Base-by-base conservation (phyloP, 2,113 vertebrate genomes). In the Vidua chalybeata region DNA sequence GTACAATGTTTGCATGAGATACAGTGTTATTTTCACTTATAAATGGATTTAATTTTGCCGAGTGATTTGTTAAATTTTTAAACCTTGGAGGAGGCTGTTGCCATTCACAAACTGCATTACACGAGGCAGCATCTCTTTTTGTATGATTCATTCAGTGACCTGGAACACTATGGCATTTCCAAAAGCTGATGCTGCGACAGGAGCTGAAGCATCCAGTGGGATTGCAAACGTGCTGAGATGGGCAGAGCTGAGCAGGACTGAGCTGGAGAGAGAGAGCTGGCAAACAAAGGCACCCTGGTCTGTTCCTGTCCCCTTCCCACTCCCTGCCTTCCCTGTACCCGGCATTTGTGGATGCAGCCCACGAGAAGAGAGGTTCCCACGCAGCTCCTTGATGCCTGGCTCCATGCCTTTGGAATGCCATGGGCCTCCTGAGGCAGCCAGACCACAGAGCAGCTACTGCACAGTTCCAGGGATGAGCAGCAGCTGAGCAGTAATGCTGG, bases 11-110 rank as follows among this genome's bases (percentile, higher is more conserved):
- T 91, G 56, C 66, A 35, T 91, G 80, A 58, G 13, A 46, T 45
- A 35, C 15, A 66, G 46, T 5, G 4, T 18, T 62, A 39, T 74
- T 59, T 74, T 87, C 35, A 48, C 21, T 87, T 54, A 80, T 51
- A 90, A 93, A 87, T 28, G 13, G 28, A 74, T 85, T 96, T 87
- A 66, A 55, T 90, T 95, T 95, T 71, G 86, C 43, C 3, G n/a
- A 85, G 16, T 12, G 15, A 24, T 72, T 78, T 6, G 24, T 28
- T 75, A 94, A 87, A 66, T 89, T 87, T 89, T 87, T 54, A 73
- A 96, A 66, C 31, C 66, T 58, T 58, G 33, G 18, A 84, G 54
- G 31, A 91, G 49, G 80, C 28, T n/a, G 24, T 26, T 82, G 54
- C n/a, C 46, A 46, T 33, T 80, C 51, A 83, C 68, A 92, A 69